A percentile compares a stretch with the other conserved stretches of the same genome.
These are phyloP conservation scores for Parazoanthus darwini DNA, from an alignment of 92 coral and sea anemone genomes.

Conservation along the genomic window DNA sequence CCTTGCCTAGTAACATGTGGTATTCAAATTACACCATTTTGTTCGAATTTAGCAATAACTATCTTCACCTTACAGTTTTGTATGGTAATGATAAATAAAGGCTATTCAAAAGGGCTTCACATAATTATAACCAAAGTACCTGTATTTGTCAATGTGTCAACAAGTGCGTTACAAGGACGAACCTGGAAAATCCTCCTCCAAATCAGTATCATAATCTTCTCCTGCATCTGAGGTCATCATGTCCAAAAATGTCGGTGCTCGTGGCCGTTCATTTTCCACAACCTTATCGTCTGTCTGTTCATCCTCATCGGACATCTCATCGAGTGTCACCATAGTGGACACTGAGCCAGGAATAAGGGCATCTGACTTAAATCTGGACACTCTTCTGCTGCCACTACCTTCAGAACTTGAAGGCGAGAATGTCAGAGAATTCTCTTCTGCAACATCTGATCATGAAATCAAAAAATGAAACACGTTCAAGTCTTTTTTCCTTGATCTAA, in stretches of 20 bases:
- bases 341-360: conserved; percentile 81
- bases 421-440: conserved; percentile 21
- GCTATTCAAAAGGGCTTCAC: too few relatives aligned
- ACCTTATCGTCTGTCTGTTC: not conserved
- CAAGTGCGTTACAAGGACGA: not conserved
- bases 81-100: not conserved
- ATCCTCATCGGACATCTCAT: conserved; percentile 65
- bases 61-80: not conserved
- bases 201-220: conserved; percentile 91
- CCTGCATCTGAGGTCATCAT: conserved; percentile 62
- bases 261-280: not conserved
- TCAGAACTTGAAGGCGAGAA: not conserved
- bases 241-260: conserved; percentile 65
- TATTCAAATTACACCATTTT: too few relatives aligned
- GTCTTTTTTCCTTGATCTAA: too few relatives aligned
- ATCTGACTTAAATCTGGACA: conserved; percentile 62
- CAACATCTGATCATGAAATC: conserved; percentile 6
- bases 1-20: too few relatives aligned
- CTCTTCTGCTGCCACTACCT: conserved; percentile 14
- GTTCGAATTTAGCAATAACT: not conserved
- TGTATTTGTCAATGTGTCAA: not conserved
- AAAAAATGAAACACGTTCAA: not conserved
- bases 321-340: conserved; percentile 73
- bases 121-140: not conserved
- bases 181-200: conserved; percentile 93